These are phyloP conservation scores for Pseudocheirus occidentalis DNA, from an alignment of 2,797 vertebrate species.

Conservation along the genomic window DNA sequence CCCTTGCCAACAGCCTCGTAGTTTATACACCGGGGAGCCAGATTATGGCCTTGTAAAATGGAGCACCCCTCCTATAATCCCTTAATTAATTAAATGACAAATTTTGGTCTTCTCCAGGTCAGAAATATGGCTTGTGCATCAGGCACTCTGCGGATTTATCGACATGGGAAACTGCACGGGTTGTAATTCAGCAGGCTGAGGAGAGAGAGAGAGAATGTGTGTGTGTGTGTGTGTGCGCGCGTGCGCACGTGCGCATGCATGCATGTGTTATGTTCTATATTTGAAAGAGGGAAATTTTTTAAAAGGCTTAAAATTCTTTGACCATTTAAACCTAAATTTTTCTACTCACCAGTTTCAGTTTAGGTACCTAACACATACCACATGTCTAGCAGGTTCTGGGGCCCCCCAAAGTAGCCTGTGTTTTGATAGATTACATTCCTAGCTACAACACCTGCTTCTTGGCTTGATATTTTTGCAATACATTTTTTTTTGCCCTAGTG, in stretches of 20 bases:
- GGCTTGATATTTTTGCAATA: constrained; percentile 64
- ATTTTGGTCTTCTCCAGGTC: constrained; percentile 85
- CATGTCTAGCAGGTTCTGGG: constrained; percentile 65
- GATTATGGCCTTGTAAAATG: constrained; percentile 88
- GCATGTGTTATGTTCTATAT: constrained; percentile 59
- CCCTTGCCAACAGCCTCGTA: constrained; percentile 83
- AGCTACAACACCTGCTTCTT: constrained; percentile 69
- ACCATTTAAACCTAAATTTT: constrained; percentile 68
- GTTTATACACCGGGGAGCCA: constrained; percentile 86
- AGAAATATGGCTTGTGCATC: constrained; percentile 82
- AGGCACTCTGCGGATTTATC: constrained; percentile 81
- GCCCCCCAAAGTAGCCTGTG: constrained; percentile 75
- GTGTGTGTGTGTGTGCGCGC: too few relatives aligned
- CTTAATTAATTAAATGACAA: constrained; percentile 89
- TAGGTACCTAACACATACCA: constrained; percentile 64
- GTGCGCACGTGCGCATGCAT: too few relatives aligned
- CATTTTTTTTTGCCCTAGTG: constrained; percentile 63
- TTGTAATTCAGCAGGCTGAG: constrained; percentile 72
- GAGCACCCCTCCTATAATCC: constrained; percentile 87
- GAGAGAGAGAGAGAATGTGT: not conserved
- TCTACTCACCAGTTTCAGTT: constrained; percentile 73
- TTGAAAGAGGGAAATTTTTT: constrained; percentile 61
- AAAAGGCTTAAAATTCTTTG: constrained; percentile 72
- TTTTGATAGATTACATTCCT: constrained; percentile 68
- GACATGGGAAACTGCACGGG: constrained; percentile 63